Evolutionary conservation across 2,113 vertebrate genomes (phyloP), one percentile per base, ranked within the genome.

Genomic region (Entomyzon cyanotis): DNA sequence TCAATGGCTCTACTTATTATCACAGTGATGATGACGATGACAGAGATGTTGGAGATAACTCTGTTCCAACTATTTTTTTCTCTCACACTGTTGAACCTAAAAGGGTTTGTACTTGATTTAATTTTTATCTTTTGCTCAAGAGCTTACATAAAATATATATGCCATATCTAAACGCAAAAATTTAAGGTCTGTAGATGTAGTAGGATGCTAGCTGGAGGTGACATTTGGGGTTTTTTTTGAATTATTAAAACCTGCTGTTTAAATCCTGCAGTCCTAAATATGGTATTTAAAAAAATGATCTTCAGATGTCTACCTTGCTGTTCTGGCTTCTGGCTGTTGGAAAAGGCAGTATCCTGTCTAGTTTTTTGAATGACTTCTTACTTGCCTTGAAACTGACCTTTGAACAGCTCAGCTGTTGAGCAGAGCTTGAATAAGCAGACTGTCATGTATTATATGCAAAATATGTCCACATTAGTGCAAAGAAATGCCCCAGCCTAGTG

Each of bases 71-170:
- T 44, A 99, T 99, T 96, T 99, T 98, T 96, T 99, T 99, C 96
- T 98, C 98, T 96, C 99, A 99, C 96, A 99, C 99, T 33, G 98
- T 99, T 12, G 99, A 99, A 95, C 99, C 98, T 89, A 99, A 99
- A 97, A 99, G 99, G 98, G 99, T 98, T 90, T 89, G 98, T 98
- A 94, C 84, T 87, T 88, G 7, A 75, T 46, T 82, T 50, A 59
- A 20, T 55, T 90, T 95, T 50, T 53, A 16, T 60, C 7, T 81
- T 92, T 84, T 19, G 35, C 3, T 85, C 22, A n/a, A 67, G 41
- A 78, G 41, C 41, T 58, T 58, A 6, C 7, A 7, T 79, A 31
- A 65, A 44, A 67, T 31, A 19, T 37, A 28, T 21, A 39, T 35
- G n/a, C 20, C 14, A 2, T 59, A 52, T 52, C 28, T 78, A 63